Base-by-base conservation (phyloP, 2,113 vertebrate species). In the Lanius collurio region DNA sequence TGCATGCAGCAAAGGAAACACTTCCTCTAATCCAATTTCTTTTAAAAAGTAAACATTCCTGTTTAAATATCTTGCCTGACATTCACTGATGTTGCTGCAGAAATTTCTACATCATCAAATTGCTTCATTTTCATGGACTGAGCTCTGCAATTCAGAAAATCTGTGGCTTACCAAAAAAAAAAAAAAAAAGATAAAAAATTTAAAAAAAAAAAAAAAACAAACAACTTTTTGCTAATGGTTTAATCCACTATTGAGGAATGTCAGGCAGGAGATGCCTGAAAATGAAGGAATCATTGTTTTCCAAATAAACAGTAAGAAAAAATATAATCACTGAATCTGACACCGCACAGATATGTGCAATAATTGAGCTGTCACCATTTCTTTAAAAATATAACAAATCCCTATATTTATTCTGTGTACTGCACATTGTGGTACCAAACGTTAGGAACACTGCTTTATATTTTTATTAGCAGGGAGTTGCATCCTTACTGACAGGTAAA, bases 111-210 rank as follows among this genome's bases (percentile, higher is more conserved):
- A 2, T 26, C 23, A 26, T 37, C 28, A 84, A 87, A 46, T 57
- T 9, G 11, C 5, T 80, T 63, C 9, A 20, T 33, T 71, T 65
- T 56, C 26, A 67, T 10, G 18, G 28, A 56, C 27, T 22, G 7
- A 1, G 1, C 33, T 78, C 42, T 70, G 21, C 26, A 28, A 3
- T 69, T 60, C 3, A 33, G 22, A 69, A 76, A 87, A 82, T 27
- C 2, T 46, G 17, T 27, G 16, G 30, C 26, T 53, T 44, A 6
- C 2, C 3, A 16, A 39, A 50, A 15, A 27, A 3, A 16, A 39
- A 50, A 15, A 27, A 30, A 5, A 21, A 11, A 8, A 31, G 5
- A 1, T 7, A 7, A 56, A 47, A 28, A 2, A 9, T 5, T 39
- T 23, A 11, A 37, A 60, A 26, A 28, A 18, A 24, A 39, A 27